These are phyloP conservation scores for Pandemis cinnamomeana DNA, from an alignment of 2,888 invertebrate species.

Conservation along the genomic window DNA sequence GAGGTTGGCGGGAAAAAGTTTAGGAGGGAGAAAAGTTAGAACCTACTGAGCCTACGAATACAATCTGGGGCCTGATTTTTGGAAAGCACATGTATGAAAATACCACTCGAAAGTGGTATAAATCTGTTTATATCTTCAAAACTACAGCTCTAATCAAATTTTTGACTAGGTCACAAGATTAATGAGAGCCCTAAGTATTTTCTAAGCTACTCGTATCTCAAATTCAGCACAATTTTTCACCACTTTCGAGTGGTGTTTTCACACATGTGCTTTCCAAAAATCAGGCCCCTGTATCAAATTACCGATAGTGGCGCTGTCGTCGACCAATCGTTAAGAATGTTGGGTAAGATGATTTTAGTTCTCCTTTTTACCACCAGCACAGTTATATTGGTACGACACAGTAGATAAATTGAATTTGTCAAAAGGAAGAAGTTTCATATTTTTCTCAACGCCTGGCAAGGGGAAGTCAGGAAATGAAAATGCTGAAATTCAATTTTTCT, in stretches of 20 bases:
- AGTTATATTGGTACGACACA: constrained; percentile 6
- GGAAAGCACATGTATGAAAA: no score
- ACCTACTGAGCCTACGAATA: neutral
- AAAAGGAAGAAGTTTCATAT: constrained; percentile 29
- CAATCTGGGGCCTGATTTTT: no score
- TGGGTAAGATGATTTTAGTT: neutral
- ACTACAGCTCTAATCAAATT: no score
- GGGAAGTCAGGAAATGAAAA: constrained; percentile 37
- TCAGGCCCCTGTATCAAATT: neutral
- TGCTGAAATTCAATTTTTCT: constrained; percentile 34
- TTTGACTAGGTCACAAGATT: no score
- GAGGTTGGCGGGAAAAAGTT: constrained; percentile 4
- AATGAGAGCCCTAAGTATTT: no score
- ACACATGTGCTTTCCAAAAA: no score
- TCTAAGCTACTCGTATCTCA: no score
- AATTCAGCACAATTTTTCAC: no score
- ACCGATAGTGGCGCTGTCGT: constrained; percentile 1
- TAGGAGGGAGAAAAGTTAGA: neutral
- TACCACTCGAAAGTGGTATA: no score
- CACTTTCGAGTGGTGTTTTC: no score
- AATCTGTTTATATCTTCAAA: no score
- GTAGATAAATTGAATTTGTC: constrained; percentile 38
- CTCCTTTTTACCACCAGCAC: neutral
- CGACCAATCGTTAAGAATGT: neutral
- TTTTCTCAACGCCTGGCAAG: constrained; percentile 22